phyloP scores from a whole-genome alignment of 2,113 vertebrate genomes.

The Marmota monax region DNA sequence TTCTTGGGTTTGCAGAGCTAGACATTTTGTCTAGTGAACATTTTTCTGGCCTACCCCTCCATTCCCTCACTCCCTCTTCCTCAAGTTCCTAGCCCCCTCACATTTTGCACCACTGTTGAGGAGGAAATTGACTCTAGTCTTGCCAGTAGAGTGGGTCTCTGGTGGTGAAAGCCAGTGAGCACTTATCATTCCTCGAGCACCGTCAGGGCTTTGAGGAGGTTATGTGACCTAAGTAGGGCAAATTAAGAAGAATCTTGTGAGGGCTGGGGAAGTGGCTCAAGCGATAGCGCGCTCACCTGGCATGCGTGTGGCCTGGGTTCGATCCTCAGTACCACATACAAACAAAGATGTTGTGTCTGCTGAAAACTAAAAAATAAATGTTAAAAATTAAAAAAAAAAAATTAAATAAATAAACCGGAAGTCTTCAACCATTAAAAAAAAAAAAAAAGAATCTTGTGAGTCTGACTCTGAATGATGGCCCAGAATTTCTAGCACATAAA shows the following conservation, averaged over 20 bases:
- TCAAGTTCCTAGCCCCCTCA: neutral
- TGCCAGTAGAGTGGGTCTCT: too few relatives aligned
- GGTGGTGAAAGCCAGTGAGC: neutral
- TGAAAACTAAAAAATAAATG: too few relatives aligned
- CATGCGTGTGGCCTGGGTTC: too few relatives aligned
- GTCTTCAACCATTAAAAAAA: too few relatives aligned
- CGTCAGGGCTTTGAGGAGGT: neutral
- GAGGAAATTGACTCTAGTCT: neutral
- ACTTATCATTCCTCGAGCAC: neutral
- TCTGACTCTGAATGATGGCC: neutral
- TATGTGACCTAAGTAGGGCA: neutral
- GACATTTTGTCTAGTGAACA: neutral
- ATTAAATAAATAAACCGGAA: too few relatives aligned
- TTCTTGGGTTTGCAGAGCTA: neutral
- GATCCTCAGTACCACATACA: too few relatives aligned
- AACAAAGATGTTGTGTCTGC: too few relatives aligned
- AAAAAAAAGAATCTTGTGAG: neutral
- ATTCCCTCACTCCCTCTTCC: neutral
- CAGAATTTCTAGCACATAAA: neutral
- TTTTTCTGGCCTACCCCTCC: neutral
- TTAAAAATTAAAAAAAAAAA: too few relatives aligned
- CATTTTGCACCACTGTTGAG: neutral
- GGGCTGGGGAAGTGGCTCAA: too few relatives aligned
- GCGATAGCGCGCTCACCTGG: too few relatives aligned
- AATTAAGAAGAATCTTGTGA: neutral